Percentiles rank a stretch among this genome's conserved stretches.
Conservation (phyloP, 2,113 vertebrate species). For the Psettodes erumei region DNA sequence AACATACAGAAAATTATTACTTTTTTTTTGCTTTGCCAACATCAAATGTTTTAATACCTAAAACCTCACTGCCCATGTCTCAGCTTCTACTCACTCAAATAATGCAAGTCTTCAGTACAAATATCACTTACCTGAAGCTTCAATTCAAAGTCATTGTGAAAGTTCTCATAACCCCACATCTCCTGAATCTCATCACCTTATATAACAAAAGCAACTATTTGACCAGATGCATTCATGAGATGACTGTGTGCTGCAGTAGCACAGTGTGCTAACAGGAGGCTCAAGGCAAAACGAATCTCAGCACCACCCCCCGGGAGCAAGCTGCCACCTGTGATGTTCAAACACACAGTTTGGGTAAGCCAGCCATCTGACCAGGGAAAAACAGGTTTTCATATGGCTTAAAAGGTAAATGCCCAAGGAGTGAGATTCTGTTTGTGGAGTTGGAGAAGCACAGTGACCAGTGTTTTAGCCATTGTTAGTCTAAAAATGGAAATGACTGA, state of each 20-base stretch:
- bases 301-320: conserved; percentile 2
- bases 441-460: not conserved
- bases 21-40: not conserved
- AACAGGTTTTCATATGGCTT: not conserved
- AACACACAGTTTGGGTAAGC: conserved; percentile 1
- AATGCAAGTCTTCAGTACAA: not conserved
- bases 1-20: not conserved
- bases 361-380: conserved; percentile 16
- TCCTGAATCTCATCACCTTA: conserved; percentile 8
- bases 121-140: not conserved
- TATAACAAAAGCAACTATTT: conserved; percentile 8
- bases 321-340: conserved; percentile 38
- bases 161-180: conserved; percentile 8
- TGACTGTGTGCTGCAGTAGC: not conserved
- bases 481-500: not conserved
- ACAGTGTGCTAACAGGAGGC: conserved; percentile 27
- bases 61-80: not conserved
- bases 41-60: not conserved
- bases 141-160: conserved; percentile 1
- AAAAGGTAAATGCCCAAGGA: not conserved
- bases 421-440: not conserved
- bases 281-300: conserved; percentile 30
- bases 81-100: not conserved
- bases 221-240: conserved; percentile 9
- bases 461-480: not conserved